Evolutionary conservation across 2,797 vertebrate species (phyloP).

Genomic region (Anolis apletophallus): DNA sequence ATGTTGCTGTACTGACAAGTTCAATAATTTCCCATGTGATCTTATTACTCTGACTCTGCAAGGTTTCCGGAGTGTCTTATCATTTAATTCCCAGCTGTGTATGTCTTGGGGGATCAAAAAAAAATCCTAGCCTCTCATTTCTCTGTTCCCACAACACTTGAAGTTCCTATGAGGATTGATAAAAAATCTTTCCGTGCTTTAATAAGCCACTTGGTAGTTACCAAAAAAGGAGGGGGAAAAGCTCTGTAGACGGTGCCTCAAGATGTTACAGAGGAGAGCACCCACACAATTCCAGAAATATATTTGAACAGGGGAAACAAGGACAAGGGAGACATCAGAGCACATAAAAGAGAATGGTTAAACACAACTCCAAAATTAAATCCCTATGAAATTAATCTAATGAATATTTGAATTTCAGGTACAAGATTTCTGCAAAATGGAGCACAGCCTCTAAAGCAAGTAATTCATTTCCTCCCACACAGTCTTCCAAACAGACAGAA

Average conservation of each 20-base stretch:
- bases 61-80: background rate
- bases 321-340: constrained; percentile 2
- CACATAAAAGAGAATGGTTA: constrained; percentile 31
- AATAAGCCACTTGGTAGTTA: constrained; percentile 13
- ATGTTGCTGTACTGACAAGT: background rate
- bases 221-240: background rate
- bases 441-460: background rate
- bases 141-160: constrained; percentile 11
- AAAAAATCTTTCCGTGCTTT: background rate
- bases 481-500: background rate
- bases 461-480: background rate
- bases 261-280: background rate
- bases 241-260: background rate
- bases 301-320: constrained; percentile 14
- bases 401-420: background rate
- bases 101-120: background rate
- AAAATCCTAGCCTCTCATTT: background rate
- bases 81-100: background rate
- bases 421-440: background rate
- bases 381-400: constrained; percentile 22
- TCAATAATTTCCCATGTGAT: background rate
- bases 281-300: constrained; percentile 10
- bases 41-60: background rate
- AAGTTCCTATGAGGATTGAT: background rate
- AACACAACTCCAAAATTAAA: constrained; percentile 18